Conservation (phyloP, 1,140 invertebrate genomes). For the Brachionus rotundiformis region DNA sequence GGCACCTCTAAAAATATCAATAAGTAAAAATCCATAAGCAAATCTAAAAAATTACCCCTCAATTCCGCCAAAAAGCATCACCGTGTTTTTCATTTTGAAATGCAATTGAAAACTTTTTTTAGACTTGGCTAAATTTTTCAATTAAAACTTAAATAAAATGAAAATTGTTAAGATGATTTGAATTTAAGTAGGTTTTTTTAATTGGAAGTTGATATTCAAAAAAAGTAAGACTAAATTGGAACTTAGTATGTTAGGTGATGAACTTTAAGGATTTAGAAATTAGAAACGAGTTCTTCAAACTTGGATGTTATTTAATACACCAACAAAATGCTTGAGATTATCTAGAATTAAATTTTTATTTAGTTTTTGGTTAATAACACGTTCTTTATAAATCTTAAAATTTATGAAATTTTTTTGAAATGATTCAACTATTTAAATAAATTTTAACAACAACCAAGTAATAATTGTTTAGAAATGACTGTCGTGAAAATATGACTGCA, state of each 20-base stretch:
- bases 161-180: not conserved
- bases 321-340: not conserved
- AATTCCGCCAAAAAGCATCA: slow-evolving; percentile 14
- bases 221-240: not conserved
- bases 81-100: not conserved
- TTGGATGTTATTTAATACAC: slow-evolving; percentile 6
- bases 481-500: slow-evolving; percentile 26
- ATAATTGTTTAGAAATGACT: slow-evolving; percentile 5
- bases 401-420: slow-evolving; percentile 3
- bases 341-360: not conserved
- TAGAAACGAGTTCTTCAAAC: not conserved
- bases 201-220: not conserved
- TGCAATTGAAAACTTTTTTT: slow-evolving; percentile 5
- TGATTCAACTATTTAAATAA: slow-evolving; percentile 19
- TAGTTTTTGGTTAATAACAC: not conserved
- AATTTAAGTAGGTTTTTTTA: slow-evolving; percentile 20
- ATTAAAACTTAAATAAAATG: not conserved
- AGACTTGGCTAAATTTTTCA: not conserved
- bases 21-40: not conserved
- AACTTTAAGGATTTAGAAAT: not conserved
- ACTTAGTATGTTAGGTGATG: not conserved
- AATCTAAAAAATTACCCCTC: slow-evolving; percentile 42
- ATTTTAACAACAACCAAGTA: not conserved
- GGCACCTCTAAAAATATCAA: not conserved
- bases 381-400: not conserved